Evolutionary conservation across 2,888 invertebrate genomes (phyloP), one percentile per base, ranked within the genome.

Genomic region (Leuctra nigra): DNA sequence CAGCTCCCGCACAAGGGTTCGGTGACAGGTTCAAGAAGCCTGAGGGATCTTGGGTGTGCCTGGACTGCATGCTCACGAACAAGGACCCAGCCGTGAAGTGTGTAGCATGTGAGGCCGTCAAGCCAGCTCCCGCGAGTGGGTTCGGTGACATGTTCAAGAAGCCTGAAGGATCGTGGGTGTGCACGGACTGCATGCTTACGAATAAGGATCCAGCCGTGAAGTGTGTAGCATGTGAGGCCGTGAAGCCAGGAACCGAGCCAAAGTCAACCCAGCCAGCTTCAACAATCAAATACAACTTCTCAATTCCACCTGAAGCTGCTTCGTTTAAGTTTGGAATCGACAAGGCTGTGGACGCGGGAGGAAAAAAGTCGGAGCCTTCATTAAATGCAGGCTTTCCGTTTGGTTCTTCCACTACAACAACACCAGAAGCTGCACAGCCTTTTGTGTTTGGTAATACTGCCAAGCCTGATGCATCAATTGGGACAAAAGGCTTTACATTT

Each of bases 51-150:
- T 84, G 83, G 84, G 78, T 78, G 59, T 84, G 85, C 66, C 69
- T 71, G 13, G 75, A 75, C 16, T 85, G 84, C 66, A 76, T 81
- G 75, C 74, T 83, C 1, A 72, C 73, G 55, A 85, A 84, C 66
- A 71, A 73, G 47, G 69, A 70, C 16, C n/a, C n/a, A n/a, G 71
- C 70, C 20, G 65, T 61, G 4, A 75, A 74, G 60, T 84, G 83
- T 67, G 71, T 74, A 53, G 80, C 82, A 63, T 84, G 84, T 66
- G 78, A 77, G 61, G 74, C 78, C 53, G 66, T 71, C 1, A 80
- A 76, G 66, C n/a, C n/a, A n/a, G n/a, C n/a, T n/a, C n/a, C n/a
- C n/a, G n/a, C n/a, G n/a, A n/a, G n/a, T n/a, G n/a, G n/a, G n/a
- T 47, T 23, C 16, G 47, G 24, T 11, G 55, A 59, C 20, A 38